phyloP scores from a whole-genome alignment of 2,888 invertebrate species.

The Drosophila quasianomalipes region DNA sequence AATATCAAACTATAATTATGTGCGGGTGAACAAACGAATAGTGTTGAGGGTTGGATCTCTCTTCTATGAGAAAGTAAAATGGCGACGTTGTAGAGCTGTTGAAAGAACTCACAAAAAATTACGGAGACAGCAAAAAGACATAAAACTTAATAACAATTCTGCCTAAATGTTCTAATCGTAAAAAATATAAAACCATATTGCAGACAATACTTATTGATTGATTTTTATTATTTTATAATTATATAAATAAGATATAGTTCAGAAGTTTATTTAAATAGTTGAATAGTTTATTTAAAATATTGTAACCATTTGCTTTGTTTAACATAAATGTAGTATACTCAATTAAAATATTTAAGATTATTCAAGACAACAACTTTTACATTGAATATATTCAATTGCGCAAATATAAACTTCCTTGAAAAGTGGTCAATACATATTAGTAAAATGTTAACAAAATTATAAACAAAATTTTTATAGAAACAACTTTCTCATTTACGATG shows the following conservation, averaged over 20 bases:
- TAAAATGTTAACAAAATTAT: neutral
- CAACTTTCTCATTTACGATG: neutral
- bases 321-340: neutral
- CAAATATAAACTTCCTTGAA: neutral
- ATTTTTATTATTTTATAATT: neutral
- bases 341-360: neutral
- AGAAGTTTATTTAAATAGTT: neutral
- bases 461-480: neutral
- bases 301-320: neutral
- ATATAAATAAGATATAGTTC: too few relatives aligned
- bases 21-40: conserved; percentile 40
- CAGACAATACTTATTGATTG: neutral
- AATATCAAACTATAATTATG: conserved; percentile 52
- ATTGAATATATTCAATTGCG: neutral
- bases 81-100: conserved; percentile 18
- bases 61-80: conserved; percentile 35
- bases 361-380: neutral
- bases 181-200: neutral
- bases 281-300: neutral
- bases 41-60: conserved; percentile 27
- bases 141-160: neutral
- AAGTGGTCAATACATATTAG: neutral
- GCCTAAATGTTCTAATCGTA: neutral
- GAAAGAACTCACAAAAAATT: neutral
- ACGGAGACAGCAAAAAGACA: neutral